Evolutionary conservation across 2,797 vertebrate species (phyloP), one percentile per base, ranked within the genome.

Genomic region (Denticeps clupeoides): DNA sequence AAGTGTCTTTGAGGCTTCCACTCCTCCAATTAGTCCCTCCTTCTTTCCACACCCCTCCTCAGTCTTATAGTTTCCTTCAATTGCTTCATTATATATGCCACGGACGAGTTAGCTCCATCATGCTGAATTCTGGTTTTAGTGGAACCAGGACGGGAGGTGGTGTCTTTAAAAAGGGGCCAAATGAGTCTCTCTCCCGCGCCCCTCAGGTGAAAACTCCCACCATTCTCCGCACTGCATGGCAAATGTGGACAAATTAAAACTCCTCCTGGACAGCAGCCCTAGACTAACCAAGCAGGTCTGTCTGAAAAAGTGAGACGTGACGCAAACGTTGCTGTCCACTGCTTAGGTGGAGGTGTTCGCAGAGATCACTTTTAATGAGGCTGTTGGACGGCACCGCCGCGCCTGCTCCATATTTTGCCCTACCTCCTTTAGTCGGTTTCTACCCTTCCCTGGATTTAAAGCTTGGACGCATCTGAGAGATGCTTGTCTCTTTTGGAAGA

Each of bases 191-290:
- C 13, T 12, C 23, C 21, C n/a, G 47, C 15, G 33, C 37, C 25
- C 50, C 35, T 32, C 19, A 46, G 45, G 45, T 53, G 53, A 53
- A 61, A 46, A 52, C 48, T 49, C 44, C 43, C 43, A 28, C 26
- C 38, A 33, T 41, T 51, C 31, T 38, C 51, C 53, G 27, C 22
- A 45, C 38, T 16, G 23, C 46, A 48, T 48, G 27, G 51, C 41
- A 55, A 56, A 57, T 61, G 41, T 42, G 45, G 35, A 56, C 59
- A 56, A 58, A 58, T 62, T 55, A 58, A 58, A 58, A 62, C 55
- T 58, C 41, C 51, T 51, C 48, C 33, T 23, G 51, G 55, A 62
- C 43, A 58, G 47, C 45, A 51, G 53, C 51, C 32, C 31, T 49
- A 58, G 32, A 51, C 60, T 45, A 44, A 43, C 41, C 13, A 37